These are phyloP conservation scores for Dreissena rostriformis DNA, from an alignment of 1,140 invertebrate species.

Conservation along the genomic window DNA sequence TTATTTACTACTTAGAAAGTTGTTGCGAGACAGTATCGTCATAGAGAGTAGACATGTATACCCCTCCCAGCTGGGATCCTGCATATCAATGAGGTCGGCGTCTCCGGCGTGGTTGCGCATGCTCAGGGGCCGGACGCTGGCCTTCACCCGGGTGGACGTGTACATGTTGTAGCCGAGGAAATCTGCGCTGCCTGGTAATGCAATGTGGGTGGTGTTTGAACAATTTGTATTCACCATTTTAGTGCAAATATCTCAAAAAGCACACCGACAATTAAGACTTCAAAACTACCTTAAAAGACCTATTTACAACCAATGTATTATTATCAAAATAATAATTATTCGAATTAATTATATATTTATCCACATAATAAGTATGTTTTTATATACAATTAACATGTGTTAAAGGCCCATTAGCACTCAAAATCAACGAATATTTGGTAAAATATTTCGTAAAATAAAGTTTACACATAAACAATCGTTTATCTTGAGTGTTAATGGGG, in stretches of 20 bases:
- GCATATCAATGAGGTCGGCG: constrained; percentile 37
- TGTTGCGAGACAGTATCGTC: too few species aligned
- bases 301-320: background rate
- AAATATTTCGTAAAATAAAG: too few species aligned
- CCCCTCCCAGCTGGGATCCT: constrained; percentile 64
- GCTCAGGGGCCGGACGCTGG: constrained; percentile 43
- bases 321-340: background rate
- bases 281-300: background rate
- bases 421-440: too few species aligned
- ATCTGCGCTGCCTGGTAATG: constrained; percentile 67
- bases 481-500: too few species aligned
- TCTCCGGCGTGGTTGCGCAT: constrained; percentile 56
- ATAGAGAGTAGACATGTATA: constrained; percentile 12
- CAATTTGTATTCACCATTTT: background rate
- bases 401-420: too few species aligned
- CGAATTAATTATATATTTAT: background rate
- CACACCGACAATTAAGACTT: background rate
- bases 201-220: background rate
- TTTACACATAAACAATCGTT: too few species aligned
- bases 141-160: constrained; percentile 65
- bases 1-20: too few species aligned
- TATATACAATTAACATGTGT: too few species aligned
- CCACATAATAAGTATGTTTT: too few species aligned
- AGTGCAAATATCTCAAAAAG: background rate
- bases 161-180: constrained; percentile 75